phyloP scores from a whole-genome alignment of 2,113 vertebrate genomes.

The Elephas maximus region DNA sequence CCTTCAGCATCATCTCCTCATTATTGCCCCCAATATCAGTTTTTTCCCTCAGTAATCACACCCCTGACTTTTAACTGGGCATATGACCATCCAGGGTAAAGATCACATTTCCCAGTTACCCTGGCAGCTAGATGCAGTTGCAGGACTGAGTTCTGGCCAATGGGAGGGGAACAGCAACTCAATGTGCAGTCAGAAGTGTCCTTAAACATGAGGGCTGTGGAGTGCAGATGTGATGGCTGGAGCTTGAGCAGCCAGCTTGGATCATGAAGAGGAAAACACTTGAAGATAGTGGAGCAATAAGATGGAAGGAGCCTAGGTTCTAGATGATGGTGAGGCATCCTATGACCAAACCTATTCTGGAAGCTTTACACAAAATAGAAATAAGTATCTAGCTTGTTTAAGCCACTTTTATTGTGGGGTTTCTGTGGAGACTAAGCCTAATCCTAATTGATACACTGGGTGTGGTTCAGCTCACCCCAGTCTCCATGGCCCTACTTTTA shows the following conservation, averaged over 20 bases:
- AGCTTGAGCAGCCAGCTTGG: not conserved
- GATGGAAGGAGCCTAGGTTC: not conserved
- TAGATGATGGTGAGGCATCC: not conserved
- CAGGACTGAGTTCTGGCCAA: not conserved
- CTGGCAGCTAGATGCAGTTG: not conserved
- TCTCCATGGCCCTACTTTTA: not conserved
- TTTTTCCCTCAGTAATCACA: not conserved
- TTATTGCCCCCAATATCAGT: not conserved
- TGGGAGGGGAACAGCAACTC: not conserved
- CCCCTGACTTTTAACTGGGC: not conserved
- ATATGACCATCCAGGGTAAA: not conserved
- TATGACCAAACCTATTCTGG: not conserved
- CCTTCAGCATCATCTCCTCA: not conserved
- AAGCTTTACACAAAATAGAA: not conserved
- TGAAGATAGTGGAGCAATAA: accelerated
- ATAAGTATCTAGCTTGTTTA: not conserved
- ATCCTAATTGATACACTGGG: not conserved
- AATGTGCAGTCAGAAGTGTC: accelerated
- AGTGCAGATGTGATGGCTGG: not conserved
- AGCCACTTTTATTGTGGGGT: not conserved
- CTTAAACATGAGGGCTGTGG: not conserved
- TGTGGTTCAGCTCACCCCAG: accelerated
- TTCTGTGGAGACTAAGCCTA: not conserved
- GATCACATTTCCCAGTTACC: not conserved
- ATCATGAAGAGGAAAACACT: not conserved